phyloP scores from a whole-genome alignment of 2,797 vertebrate species.

The Darevskia mixta region DNA sequence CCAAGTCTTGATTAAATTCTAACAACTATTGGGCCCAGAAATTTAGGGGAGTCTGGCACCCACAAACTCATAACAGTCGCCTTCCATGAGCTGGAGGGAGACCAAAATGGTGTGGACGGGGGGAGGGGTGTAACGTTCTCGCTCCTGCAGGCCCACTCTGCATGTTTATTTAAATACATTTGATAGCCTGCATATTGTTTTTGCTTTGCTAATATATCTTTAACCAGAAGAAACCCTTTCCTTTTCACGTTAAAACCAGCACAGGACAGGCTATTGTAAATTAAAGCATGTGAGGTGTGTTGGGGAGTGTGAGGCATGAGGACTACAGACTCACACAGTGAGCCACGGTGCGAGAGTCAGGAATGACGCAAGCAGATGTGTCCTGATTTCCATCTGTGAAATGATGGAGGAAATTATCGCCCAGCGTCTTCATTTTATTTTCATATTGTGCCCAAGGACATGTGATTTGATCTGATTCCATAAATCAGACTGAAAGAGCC shows the following conservation, averaged over 20 bases:
- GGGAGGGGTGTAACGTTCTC: no score
- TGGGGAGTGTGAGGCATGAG: neutral
- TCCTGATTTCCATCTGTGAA: neutral
- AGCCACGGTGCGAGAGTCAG: neutral
- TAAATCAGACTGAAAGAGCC: no score
- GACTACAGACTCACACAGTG: neutral
- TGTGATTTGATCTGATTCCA: neutral
- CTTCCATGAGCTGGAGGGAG: no score
- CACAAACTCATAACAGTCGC: no score
- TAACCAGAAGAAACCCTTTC: neutral
- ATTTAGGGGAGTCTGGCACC: no score
- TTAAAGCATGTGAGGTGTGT: neutral
- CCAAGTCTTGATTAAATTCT: no score
- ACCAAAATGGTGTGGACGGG: no score
- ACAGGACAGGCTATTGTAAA: neutral
- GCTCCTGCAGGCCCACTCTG: no score
- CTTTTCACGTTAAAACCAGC: neutral
- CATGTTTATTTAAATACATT: no score
- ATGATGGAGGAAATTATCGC: neutral
- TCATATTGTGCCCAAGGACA: neutral
- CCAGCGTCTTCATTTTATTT: neutral
- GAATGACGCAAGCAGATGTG: neutral
- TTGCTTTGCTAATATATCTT: neutral
- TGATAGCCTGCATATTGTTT: no score
- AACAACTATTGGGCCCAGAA: no score